Evolutionary conservation across 2,113 vertebrate species (phyloP).

Genomic region (Nyctereutes procyonoides): DNA sequence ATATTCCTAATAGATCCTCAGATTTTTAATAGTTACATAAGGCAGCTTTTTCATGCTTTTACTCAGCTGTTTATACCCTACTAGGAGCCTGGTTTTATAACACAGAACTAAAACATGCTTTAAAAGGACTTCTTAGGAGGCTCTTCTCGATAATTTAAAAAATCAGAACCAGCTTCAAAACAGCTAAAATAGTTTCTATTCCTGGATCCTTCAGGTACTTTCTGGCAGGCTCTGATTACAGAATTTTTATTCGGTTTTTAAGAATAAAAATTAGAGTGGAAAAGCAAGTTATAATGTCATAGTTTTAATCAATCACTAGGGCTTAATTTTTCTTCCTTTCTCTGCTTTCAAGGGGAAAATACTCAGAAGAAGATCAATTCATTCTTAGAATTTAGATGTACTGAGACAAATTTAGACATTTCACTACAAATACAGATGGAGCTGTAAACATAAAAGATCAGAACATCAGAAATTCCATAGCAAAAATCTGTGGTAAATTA

Average conservation of each 20-base stretch:
- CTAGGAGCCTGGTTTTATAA: conserved; percentile 3
- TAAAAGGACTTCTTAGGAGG: not conserved
- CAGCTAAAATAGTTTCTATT: not conserved
- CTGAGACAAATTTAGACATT: conserved; percentile 62
- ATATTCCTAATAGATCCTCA: conserved; percentile 10
- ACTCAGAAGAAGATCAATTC: conserved; percentile 47
- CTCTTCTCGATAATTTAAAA: conserved; percentile 13
- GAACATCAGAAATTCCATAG: conserved; percentile 69
- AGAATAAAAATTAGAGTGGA: conserved; percentile 60
- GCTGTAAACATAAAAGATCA: conserved; percentile 65
- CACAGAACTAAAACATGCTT: conserved; percentile 3
- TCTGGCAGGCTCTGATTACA: not conserved
- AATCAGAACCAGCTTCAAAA: not conserved
- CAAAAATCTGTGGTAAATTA: conserved; percentile 71
- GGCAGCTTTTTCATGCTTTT: not conserved
- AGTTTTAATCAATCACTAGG: conserved; percentile 39
- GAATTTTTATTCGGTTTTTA: conserved; percentile 54
- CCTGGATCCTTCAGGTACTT: not conserved
- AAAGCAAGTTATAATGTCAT: conserved; percentile 54
- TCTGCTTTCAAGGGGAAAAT: conserved; percentile 53
- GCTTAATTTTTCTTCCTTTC: conserved; percentile 10
- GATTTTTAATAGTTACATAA: conserved; percentile 41
- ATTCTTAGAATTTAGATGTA: conserved; percentile 70
- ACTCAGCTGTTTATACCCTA: not conserved
- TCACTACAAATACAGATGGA: conserved; percentile 72